Base-by-base conservation (phyloP, 2,888 invertebrate genomes). In the Oligia fasciuncula region DNA sequence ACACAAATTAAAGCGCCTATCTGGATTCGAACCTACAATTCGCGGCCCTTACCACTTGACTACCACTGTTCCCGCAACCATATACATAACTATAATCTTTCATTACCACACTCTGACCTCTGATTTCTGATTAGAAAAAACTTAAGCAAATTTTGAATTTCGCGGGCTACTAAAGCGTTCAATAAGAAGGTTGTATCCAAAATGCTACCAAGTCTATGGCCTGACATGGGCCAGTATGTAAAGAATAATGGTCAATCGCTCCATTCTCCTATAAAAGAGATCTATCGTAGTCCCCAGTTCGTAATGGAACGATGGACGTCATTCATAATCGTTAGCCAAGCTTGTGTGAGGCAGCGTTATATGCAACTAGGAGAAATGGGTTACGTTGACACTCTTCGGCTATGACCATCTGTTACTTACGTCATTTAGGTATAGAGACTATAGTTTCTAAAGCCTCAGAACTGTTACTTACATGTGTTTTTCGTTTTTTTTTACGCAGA, bases 281-380 rank as follows among this genome's bases (percentile, higher is more conserved):
- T 80, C 60, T 84, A 84, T 84, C 43, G 82, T 71, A 51, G 57
- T 82, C 46, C 68, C 73, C 4, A n/a, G 67, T 54, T 57, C 67
- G 84, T 74, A 85, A 84, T 81, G 75, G 85, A 65, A 60, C 72
- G 69, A 76, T 77, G 77, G 85, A 69, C 72, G 81, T 81, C 85
- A 77, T 84, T 77, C 85, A 81, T 85, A 85, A 85, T 84, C 84
- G 77, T 84, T 84, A 84, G 85, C 63, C 13, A 73, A 69, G 69
- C 43, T 69, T 57, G 71, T 67, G 60, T 54, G 75, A 71, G 71
- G 57, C 69, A 68, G 40, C 51, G 68, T 75, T 84, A 35, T 77
- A 67, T 75, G 81, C 77, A 80, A 65, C 76, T 65, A 19, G n/a
- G 81, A 84, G 84, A 73, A 81, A 85, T 85, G 72, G 81, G 69